Evolutionary conservation across 23 tunicate genomes (phyloP).

Genomic region (Halocynthia roretzi): DNA sequence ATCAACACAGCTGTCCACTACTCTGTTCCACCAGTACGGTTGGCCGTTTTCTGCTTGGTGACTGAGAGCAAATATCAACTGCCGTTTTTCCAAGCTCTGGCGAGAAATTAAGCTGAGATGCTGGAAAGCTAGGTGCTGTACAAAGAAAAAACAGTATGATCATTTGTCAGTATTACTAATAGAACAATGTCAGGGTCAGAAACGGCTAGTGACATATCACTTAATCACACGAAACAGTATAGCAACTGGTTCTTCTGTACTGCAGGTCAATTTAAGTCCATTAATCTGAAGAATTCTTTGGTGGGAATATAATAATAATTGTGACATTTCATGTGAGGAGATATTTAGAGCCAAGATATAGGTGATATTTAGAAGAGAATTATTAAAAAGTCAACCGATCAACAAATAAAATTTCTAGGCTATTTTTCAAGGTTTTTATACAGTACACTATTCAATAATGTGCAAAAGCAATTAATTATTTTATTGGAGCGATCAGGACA

Average conservation of each 20-base stretch:
- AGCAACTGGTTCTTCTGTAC: not conserved
- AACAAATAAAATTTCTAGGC: no score
- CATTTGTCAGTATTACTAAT: not conserved
- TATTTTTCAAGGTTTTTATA: no score
- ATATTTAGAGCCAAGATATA: not conserved
- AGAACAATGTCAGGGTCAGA: not conserved
- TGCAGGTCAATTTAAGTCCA: no score
- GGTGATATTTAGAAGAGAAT: no score
- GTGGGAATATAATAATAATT: not conserved
- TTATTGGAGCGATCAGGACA: no score
- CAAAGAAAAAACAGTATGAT: constrained; percentile 4
- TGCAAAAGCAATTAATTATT: no score
- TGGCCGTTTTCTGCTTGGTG: constrained; percentile 20
- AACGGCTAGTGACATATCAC: not conserved
- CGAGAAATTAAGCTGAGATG: constrained; percentile 25
- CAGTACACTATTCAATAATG: no score
- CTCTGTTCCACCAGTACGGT: constrained; percentile 37
- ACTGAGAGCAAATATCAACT: constrained; percentile 31
- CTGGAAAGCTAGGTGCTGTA: constrained; percentile 76
- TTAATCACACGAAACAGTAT: constrained; percentile 15
- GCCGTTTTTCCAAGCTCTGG: constrained; percentile 33
- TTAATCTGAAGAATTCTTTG: not conserved
- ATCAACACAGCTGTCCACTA: constrained; percentile 46
- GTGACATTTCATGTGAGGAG: not conserved
- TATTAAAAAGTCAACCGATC: no score